These are phyloP conservation scores for Ictidomys tridecemlineatus DNA, from an alignment of 2,113 vertebrate genomes.

Conservation along the genomic window DNA sequence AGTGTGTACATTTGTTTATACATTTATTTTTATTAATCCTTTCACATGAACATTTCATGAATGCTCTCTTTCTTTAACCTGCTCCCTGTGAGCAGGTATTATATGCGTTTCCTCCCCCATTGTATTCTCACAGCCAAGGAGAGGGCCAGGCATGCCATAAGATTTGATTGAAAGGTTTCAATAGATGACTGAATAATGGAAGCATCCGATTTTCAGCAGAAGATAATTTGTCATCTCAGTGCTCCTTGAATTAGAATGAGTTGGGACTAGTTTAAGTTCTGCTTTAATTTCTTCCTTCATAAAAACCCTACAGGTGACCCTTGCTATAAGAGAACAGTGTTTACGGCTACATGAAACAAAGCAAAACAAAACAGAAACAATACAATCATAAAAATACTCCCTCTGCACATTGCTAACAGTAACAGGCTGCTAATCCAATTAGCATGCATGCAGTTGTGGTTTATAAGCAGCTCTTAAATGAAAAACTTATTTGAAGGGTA, in stretches of 20 bases:
- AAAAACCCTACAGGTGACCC: not conserved
- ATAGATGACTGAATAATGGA: not conserved
- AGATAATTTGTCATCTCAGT: not conserved
- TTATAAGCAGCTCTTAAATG: not conserved
- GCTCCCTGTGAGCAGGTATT: not conserved
- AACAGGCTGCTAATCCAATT: not conserved
- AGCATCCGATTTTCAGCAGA: not conserved
- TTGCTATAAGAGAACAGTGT: not conserved
- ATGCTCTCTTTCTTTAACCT: not conserved
- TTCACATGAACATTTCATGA: not conserved
- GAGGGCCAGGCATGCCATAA: not conserved
- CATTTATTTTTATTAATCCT: not conserved
- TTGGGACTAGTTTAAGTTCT: not conserved
- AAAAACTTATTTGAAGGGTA: not conserved
- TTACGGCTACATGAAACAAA: not conserved
- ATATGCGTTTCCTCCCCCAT: not conserved
- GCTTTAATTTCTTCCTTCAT: constrained; percentile 38
- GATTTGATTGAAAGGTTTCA: not conserved
- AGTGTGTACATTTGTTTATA: not conserved
- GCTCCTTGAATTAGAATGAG: not conserved
- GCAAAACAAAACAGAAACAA: not conserved
- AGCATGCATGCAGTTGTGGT: not conserved
- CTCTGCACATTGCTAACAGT: not conserved
- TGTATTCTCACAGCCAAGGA: not conserved
- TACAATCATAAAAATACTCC: not conserved